Evolutionary conservation across 1,140 invertebrate species (phyloP).

Genomic region (Armadillidium nasatum): DNA sequence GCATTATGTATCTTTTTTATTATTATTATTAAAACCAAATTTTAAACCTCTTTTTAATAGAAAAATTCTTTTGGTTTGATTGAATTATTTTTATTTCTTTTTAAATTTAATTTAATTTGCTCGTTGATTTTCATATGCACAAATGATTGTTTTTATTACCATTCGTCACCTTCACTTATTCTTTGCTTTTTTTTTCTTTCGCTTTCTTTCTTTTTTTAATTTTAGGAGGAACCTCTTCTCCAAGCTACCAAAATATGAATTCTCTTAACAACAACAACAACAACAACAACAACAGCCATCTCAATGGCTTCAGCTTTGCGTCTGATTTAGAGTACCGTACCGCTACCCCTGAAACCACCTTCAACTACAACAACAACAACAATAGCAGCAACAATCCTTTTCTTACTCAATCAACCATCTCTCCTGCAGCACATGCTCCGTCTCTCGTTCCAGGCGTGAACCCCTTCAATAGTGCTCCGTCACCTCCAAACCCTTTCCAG

Average conservation of each 20-base stretch:
- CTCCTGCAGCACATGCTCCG: neutral
- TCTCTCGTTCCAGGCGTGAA: slow-evolving; percentile 5
- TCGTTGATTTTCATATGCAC: neutral
- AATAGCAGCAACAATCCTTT: neutral
- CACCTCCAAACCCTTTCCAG: neutral
- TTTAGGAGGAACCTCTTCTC: slow-evolving; percentile 11
- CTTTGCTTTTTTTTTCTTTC: neutral
- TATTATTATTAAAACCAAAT: too few species aligned
- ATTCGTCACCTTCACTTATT: too few species aligned
- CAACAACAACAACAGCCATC: slow-evolving; percentile 9
- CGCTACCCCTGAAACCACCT: neutral
- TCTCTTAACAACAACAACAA: slow-evolving; percentile 6
- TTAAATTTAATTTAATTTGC: too few species aligned
- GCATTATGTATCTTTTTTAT: too few species aligned
- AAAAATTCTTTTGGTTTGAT: too few species aligned
- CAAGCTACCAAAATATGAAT: slow-evolving; percentile 10
- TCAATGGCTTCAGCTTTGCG: neutral
- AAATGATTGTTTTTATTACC: neutral
- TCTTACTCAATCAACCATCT: neutral
- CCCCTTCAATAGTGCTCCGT: neutral
- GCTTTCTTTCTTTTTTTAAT: neutral
- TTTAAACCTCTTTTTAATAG: too few species aligned
- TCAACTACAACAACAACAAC: neutral
- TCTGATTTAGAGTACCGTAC: neutral
- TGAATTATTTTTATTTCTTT: too few species aligned